phyloP scores from a whole-genome alignment of 2,113 vertebrate species.

The Ptychochromis oligacanthus region DNA sequence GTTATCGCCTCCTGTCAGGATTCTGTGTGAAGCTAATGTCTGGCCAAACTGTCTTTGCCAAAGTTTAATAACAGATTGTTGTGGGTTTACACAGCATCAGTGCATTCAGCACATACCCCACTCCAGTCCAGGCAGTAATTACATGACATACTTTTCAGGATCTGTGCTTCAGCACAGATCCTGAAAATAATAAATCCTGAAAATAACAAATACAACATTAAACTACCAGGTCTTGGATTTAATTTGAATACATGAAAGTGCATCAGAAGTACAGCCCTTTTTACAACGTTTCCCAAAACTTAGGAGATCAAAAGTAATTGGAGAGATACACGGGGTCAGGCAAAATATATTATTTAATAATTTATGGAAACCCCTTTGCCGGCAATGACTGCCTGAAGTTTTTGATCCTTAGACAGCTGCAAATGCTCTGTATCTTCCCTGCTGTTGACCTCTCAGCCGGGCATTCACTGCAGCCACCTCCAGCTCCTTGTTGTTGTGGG shows the following conservation, averaged over 20 bases:
- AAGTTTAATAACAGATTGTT: neutral
- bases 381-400: neutral
- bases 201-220: neutral
- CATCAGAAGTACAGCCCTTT: neutral
- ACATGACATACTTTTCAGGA: neutral
- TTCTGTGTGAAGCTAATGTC: neutral
- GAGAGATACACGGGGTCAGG: neutral
- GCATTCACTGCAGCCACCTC: neutral
- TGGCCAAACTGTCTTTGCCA: neutral
- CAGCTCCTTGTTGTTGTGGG: neutral
- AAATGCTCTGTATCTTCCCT: no score
- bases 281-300: neutral
- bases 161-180: neutral
- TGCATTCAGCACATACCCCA: neutral
- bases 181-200: no score
- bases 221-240: neutral
- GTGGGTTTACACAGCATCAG: neutral
- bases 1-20: neutral
- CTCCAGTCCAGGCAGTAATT: neutral
- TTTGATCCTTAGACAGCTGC: neutral
- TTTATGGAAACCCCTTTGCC: neutral
- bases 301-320: neutral
- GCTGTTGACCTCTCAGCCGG: neutral
- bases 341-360: neutral
- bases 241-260: neutral